Percentiles rank a stretch among this genome's conserved stretches.
Conservation (phyloP, 2,888 invertebrate genomes). For the Pheosia gnoma region DNA sequence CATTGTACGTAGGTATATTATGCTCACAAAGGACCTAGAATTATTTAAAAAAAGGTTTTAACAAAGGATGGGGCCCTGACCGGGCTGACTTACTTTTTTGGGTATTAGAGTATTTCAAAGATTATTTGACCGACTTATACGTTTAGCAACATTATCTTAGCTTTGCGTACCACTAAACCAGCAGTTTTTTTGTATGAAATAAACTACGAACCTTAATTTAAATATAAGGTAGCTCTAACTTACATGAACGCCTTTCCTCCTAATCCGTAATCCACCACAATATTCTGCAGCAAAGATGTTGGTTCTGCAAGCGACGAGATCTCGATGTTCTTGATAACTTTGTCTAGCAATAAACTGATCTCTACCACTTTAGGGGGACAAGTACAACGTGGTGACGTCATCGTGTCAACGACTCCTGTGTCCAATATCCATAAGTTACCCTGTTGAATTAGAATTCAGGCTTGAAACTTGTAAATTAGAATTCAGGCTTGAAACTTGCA, state of each 20-base stretch:
- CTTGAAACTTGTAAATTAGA: too few relatives aligned
- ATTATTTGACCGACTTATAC: too few relatives aligned
- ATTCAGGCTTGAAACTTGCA: neutral
- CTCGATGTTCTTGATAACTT: conserved; percentile 85
- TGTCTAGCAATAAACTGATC: conserved; percentile 83
- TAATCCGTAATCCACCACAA: conserved; percentile 86
- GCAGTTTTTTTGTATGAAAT: too few relatives aligned
- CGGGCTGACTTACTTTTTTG: too few relatives aligned
- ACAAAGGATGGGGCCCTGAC: too few relatives aligned
- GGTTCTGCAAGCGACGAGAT: conserved; percentile 83
- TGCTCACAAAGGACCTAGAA: too few relatives aligned
- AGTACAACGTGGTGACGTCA: conserved; percentile 85
- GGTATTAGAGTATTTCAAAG: too few relatives aligned
- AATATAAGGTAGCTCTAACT: conserved; percentile 34
- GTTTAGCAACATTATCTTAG: too few relatives aligned
- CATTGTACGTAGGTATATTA: too few relatives aligned
- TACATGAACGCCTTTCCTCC: conserved; percentile 85
- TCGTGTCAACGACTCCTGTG: conserved; percentile 87
- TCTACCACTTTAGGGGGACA: conserved; percentile 89
- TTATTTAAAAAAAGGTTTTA: too few relatives aligned
- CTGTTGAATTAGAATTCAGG: conserved; percentile 51
- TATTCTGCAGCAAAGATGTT: conserved; percentile 87
- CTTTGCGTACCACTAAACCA: too few relatives aligned
- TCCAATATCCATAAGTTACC: conserved; percentile 90
- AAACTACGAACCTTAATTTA: neutral